Conservation (phyloP, 2,113 vertebrate species). For the Odontophorus gujanensis region DNA sequence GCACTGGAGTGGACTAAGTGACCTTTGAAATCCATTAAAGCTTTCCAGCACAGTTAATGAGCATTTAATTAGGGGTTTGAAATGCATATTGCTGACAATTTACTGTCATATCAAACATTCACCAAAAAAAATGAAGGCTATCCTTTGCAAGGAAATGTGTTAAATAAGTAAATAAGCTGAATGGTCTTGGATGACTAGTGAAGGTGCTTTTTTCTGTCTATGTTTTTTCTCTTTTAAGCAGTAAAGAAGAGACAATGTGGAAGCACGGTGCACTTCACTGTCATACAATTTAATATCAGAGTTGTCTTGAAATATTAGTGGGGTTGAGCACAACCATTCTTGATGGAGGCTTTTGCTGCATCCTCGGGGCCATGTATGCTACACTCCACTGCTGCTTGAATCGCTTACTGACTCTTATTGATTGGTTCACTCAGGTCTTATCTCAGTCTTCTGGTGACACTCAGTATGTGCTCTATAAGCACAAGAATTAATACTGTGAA, state of each 20-base stretch:
- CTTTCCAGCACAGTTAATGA: background rate
- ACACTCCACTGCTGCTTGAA: background rate
- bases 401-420: background rate
- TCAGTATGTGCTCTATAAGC: background rate
- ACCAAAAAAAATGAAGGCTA: background rate
- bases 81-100: background rate
- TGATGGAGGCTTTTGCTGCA: accelerated
- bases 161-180: background rate
- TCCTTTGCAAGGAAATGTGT: accelerated
- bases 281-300: accelerated
- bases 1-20: background rate
- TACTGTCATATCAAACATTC: background rate
- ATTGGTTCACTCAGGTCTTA: background rate
- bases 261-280: background rate
- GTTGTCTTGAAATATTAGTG: background rate
- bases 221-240: background rate
- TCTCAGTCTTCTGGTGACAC: background rate
- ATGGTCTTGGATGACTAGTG: background rate
- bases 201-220: background rate
- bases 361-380: accelerated
- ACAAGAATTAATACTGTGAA: background rate
- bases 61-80: background rate
- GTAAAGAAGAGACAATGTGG: background rate
- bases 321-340: background rate
- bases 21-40: background rate